Base-by-base conservation (phyloP, 1,140 invertebrate genomes). In the Teleopsis dalmanni region DNA sequence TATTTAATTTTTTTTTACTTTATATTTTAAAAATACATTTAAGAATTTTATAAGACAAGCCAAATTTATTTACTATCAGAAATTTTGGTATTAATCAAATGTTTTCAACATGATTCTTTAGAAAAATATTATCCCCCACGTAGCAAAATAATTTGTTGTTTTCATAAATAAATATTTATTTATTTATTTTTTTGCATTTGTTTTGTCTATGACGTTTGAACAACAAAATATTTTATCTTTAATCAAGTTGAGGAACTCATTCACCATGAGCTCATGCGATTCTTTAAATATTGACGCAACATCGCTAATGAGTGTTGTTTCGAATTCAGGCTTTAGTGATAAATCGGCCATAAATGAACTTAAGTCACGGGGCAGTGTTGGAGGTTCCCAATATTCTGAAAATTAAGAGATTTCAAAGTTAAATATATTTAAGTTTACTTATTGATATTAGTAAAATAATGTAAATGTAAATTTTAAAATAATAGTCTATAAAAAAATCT, bases 181-280 rank as follows among this genome's bases (percentile, higher is more conserved):
- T n/a, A n/a, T n/a, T n/a, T n/a, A n/a, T n/a, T n/a, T n/a, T n/a
- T n/a, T n/a, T n/a, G n/a, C n/a, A n/a, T n/a, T n/a, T n/a, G n/a
- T n/a, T n/a, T n/a, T n/a, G n/a, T n/a, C n/a, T n/a, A n/a, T n/a
- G n/a, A n/a, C n/a, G n/a, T n/a, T n/a, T n/a, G n/a, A n/a, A n/a
- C n/a, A n/a, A n/a, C n/a, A n/a, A n/a, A n/a, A n/a, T n/a, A 71
- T 63, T 60, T 71, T 71, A 43, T 71, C 68, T 44, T 69, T 70
- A 10, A 71, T 45, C 37, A 70, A 47, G 51, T 68, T 65, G 25
- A 57, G 50, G 19, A 70, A 36, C 47, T 71, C 68, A n/a, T 62
- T 60, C 11, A 69, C 48, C 55, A 65, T 67, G 18, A 65, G 56
- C 26, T 64, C 60, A 49, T 71, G 68, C 3, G 59, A 69, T 41